Evolutionary conservation across 2,888 invertebrate genomes (phyloP).

Genomic region (Isotomurus palustris): DNA sequence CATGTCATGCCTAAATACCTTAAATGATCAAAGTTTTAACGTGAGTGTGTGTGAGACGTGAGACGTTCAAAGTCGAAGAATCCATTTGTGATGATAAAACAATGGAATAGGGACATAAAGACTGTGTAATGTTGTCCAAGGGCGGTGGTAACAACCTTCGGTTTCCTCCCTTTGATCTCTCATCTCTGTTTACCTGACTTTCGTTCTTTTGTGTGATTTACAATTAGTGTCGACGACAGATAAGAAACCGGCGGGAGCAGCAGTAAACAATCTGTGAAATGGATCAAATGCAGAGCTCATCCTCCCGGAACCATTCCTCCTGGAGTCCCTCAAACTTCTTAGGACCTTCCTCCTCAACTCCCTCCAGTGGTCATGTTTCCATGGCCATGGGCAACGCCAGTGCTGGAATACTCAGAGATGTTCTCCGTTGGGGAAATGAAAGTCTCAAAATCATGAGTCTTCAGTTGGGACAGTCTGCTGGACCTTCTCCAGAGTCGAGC

Average conservation of each 20-base stretch:
- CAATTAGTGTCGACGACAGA: constrained; percentile 8
- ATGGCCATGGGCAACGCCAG: neutral
- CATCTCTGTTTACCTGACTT: neutral
- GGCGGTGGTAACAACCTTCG: neutral
- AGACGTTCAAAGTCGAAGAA: neutral
- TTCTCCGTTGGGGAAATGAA: constrained; percentile 7
- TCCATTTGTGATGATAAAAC: constrained; percentile 1
- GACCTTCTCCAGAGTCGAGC: too few species aligned
- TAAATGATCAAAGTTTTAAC: neutral
- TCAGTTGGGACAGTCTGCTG: neutral
- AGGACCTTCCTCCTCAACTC: neutral
- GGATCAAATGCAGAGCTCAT: neutral
- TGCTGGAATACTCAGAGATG: neutral
- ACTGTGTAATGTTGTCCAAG: neutral
- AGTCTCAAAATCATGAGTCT: constrained; percentile 12
- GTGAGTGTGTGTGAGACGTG: neutral
- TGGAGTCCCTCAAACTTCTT: neutral
- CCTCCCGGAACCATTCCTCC: neutral
- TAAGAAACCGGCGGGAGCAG: too few species aligned
- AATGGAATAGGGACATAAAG: neutral
- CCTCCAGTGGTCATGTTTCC: too few species aligned
- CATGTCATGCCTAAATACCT: neutral
- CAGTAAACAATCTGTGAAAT: too few species aligned
- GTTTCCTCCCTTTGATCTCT: neutral
- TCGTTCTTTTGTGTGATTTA: constrained; percentile 8